Evolutionary conservation across 2,888 invertebrate genomes (phyloP), one percentile per base, ranked within the genome.

Genomic region (Limnephilus marmoratus): DNA sequence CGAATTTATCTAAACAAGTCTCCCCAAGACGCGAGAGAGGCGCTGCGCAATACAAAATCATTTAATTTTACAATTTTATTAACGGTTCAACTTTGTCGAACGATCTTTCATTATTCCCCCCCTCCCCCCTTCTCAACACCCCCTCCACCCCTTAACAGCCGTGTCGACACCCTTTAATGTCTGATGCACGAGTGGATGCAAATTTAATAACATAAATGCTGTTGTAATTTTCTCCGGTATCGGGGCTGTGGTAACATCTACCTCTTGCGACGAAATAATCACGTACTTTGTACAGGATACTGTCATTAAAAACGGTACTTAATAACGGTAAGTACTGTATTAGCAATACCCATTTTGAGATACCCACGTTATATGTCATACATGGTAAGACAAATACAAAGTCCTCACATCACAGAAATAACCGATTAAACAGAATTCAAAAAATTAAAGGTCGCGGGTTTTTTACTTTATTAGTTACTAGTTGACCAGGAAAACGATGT

Each of bases 131-230:
- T n/a, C n/a, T 3, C 49, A 12, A 9, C 86, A n/a, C 31, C 45
- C 49, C n/a, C 5, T 13, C 13, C 31, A 12, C 31, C 86, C 86
- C 86, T 7, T 83, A 37, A 34, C 37, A 11, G 83, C 83, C 86
- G 45, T 86, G 86, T 49, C 86, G 45, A 49, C 45, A 86, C 86
- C 86, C 86, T 86, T 86, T 49, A 49, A 86, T 86, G 85, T 86
- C 85, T 86, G 85, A 9, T n/a, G 85, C 85, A 45, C 13, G 86
- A 86, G 86, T 45, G 86, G 86, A 86, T 86, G 86, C 86, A 86
- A 86, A 86, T 86, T 86, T 86, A 86, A 86, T 86, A 24, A 86
- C 86, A 49, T n/a, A 86, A 86, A 86, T 49, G 86, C 45, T 49
- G 41, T 86, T 86, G 34, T 49, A 85, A 86, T 49, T 86, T 45